Evolutionary conservation across 2,888 invertebrate species (phyloP), one percentile per base, ranked within the genome.

Genomic region (Drosophila tripunctata): DNA sequence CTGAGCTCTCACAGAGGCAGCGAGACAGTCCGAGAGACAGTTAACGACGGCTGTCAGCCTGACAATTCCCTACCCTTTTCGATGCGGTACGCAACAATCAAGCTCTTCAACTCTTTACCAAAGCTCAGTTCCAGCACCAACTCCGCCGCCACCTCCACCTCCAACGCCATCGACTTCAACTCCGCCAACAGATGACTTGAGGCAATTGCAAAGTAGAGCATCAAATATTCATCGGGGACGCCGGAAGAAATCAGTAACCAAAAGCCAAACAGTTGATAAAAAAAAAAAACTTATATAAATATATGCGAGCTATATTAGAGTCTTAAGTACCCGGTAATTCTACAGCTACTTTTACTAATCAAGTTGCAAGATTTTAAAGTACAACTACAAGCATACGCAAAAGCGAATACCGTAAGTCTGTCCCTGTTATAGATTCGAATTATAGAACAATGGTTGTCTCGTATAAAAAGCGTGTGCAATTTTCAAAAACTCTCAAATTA

Each of bases 171-270:
- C 2, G 38, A 19, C 5, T n/a, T 6, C 17, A 10, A 33, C 33
- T 5, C 19, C 8, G 17, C 17, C 31, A 31, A 3, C 8, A 14
- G 22, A 10, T 31, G 40, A 31, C 52, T 52, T 41, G 21, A 31
- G 52, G 52, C 41, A 30, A 52, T 48, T 45, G 31, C 31, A 17
- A 36, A 38, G 8, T 15, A 58, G 40, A 43, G 24, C 56, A 56
- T 67, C 40, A 71, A 67, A 72, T 56, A 62, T 71, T 45, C 68
- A 50, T 41, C 7, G 40, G 31, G 33, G 22, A 52, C 50, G 17
- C 30, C 31, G 45, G 6, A 38, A 57, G 30, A 22, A 56, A 22
- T n/a, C 17, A 48, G 15, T 38, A 40, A 57, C n/a, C 36, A 30
- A 56, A 54, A 47, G 30, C 19, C 54, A 51, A 38, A 21, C 30